Evolutionary conservation across 2,113 vertebrate species (phyloP).

Genomic region (Rhinogobius similis): DNA sequence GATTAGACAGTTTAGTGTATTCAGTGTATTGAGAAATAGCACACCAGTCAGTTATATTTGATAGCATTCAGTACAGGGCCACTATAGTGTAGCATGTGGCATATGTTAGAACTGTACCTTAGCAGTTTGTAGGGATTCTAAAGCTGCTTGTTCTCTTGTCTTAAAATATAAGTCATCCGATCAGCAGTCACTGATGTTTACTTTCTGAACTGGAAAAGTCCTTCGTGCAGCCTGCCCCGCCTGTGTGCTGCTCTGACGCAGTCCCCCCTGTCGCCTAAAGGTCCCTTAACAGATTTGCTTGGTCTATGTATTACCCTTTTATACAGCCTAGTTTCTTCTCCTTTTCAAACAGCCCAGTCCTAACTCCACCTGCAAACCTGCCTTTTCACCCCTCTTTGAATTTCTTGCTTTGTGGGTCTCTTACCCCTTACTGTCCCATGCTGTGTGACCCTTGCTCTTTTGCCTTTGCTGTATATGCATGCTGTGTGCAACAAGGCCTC

Average conservation of each 20-base stretch:
- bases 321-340: slow-evolving; percentile 35
- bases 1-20: neutral
- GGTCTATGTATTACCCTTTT: slow-evolving; percentile 23
- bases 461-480: slow-evolving; percentile 51
- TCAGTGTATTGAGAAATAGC: neutral
- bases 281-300: slow-evolving; percentile 34
- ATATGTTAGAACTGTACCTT: neutral
- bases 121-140: neutral
- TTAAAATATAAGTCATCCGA: neutral
- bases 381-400: slow-evolving; percentile 40
- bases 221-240: slow-evolving; percentile 52
- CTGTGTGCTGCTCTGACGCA: slow-evolving; percentile 41
- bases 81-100: neutral
- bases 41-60: neutral
- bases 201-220: slow-evolving; percentile 74
- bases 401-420: slow-evolving; percentile 22
- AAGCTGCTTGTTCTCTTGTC: neutral
- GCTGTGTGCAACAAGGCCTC: slow-evolving; percentile 19
- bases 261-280: slow-evolving; percentile 33
- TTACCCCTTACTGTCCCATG: slow-evolving; percentile 17
- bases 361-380: slow-evolving; percentile 30
- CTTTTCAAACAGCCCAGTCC: slow-evolving; percentile 27
- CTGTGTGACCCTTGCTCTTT: slow-evolving; percentile 37
- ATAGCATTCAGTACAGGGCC: neutral
- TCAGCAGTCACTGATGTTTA: slow-evolving; percentile 69